Conservation (phyloP, 2,113 vertebrate genomes). For the Reinhardtius hippoglossoides region DNA sequence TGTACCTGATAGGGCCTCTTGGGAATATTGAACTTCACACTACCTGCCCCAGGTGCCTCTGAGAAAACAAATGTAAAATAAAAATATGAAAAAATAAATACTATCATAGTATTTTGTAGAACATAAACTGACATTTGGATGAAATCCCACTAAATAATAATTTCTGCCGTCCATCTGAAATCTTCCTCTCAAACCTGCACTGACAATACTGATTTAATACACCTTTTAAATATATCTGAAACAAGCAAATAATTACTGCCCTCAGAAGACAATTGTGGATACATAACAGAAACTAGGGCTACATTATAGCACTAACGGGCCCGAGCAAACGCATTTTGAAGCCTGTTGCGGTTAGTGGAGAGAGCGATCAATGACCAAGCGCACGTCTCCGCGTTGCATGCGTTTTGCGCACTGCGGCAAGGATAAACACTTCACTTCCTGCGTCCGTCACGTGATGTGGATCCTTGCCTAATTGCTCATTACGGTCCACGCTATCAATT, state of each 20-base stretch:
- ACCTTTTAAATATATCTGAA: neutral
- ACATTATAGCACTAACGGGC: too few species aligned
- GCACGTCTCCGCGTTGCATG: too few species aligned
- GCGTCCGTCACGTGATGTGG: too few species aligned
- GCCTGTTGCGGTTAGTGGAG: too few species aligned
- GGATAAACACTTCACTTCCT: too few species aligned
- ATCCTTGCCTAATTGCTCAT: too few species aligned
- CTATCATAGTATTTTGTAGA: neutral
- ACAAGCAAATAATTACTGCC: neutral
- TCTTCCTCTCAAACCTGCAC: neutral
- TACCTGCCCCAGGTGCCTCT: conserved; percentile 89
- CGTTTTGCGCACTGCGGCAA: too few species aligned
- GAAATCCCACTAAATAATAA: neutral
- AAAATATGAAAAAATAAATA: neutral
- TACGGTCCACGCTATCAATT: too few species aligned
- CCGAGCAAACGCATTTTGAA: too few species aligned
- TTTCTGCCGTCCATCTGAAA: neutral
- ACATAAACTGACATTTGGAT: neutral
- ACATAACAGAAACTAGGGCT: too few species aligned
- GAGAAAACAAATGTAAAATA: neutral
- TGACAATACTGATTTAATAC: neutral
- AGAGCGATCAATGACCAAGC: too few species aligned
- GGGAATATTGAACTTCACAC: conserved; percentile 91
- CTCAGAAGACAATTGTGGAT: neutral
- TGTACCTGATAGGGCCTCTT: conserved; percentile 86